Evolutionary conservation across 2,113 vertebrate genomes (phyloP), one percentile per base, ranked within the genome.

Genomic region (Sorex araneus): DNA sequence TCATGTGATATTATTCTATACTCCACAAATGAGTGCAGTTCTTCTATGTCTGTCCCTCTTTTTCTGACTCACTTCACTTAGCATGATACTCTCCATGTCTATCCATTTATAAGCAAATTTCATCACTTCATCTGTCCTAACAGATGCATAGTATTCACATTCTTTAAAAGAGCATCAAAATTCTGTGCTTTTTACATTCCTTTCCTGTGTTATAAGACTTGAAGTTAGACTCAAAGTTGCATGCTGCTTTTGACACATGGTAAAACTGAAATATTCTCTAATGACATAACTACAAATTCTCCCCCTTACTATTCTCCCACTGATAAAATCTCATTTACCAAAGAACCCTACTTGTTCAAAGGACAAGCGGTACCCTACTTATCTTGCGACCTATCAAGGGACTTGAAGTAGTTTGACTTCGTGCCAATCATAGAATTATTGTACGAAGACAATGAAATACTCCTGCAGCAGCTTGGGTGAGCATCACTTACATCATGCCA

Each of bases 201-300:
- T 50, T 67, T 25, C 8, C 23, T 60, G 67, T 69, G 13, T 9
- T 63, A 2, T 78, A 47, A 71, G 16, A 54, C 36, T 63, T 66
- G 67, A 78, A 64, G 7, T 40, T 40, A 40, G 50, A 79, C 32
- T 79, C 40, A 70, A 69, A 83, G 75, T 92, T 66, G 40, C 67
- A 2, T 43, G 6, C 19, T 63, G 8, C 36, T 28, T 63, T 40
- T 79, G 67, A 87, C 27, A 79, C 63, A 28, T 57, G 57, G 9
- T 71, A 40, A 54, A 71, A 32, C 60, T 34, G 50, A 16, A 28
- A 40, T 11, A 10, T 4, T 45, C 57, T 67, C 28, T 71, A 67
- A 32, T 25, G 57, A 60, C 57, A 18, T 9, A 27, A 60, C 36
- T 30, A 74, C 60, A 60, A 67, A 74, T 27, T 57, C 36, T 27